Conservation (phyloP, 2,888 invertebrate species). For the Lomographa bimaculata region DNA sequence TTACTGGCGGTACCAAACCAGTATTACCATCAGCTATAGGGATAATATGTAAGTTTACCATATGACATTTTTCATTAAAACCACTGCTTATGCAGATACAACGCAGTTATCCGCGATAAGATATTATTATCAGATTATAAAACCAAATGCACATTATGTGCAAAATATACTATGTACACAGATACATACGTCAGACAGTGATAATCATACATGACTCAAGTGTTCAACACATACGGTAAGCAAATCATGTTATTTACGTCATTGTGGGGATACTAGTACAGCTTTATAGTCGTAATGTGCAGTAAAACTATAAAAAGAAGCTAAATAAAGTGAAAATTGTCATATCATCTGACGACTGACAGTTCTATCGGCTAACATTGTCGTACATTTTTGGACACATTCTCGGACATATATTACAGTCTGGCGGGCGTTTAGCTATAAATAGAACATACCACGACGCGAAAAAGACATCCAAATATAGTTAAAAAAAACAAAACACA, state of each 20-base stretch:
- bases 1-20: slow-evolving; percentile 2
- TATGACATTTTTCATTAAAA: slow-evolving; percentile 29
- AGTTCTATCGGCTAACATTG: slow-evolving; percentile 45
- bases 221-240: slow-evolving; percentile 38
- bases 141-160: slow-evolving; percentile 34
- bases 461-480: slow-evolving; percentile 76
- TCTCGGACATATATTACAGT: slow-evolving; percentile 64
- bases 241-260: slow-evolving; percentile 42
- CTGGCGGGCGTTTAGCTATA: slow-evolving; percentile 72
- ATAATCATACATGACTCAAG: slow-evolving; percentile 48
- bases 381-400: slow-evolving; percentile 55
- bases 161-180: slow-evolving; percentile 30
- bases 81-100: slow-evolving; percentile 35
- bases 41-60: slow-evolving; percentile 32
- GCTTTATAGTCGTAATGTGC: slow-evolving; percentile 20
- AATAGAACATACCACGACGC: slow-evolving; percentile 79
- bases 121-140: slow-evolving; percentile 44
- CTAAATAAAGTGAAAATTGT: slow-evolving; percentile 38
- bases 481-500: slow-evolving; percentile 78
- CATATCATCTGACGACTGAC: slow-evolving; percentile 36
- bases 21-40: slow-evolving; percentile 29
- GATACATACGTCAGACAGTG: slow-evolving; percentile 32
- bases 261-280: slow-evolving; percentile 31
- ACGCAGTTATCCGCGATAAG: slow-evolving; percentile 42
- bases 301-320: slow-evolving; percentile 19